Base-by-base conservation (phyloP, 2,888 invertebrate species). In the Osmoderma eremita region DNA sequence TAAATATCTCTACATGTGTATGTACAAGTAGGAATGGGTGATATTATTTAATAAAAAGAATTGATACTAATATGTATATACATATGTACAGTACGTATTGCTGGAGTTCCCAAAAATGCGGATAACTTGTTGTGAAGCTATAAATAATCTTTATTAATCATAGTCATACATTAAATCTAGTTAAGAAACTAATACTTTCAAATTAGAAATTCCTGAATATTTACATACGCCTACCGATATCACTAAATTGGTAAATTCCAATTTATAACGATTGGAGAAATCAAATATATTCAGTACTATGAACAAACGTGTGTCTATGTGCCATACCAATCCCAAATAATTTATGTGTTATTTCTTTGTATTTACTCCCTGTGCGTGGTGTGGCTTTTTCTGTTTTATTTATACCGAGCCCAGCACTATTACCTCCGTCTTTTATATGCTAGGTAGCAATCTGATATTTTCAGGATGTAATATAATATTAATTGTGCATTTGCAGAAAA, bases 141-240 rank as follows among this genome's bases (percentile, higher is more conserved):
- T n/a, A n/a, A n/a, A n/a, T n/a, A n/a, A n/a, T n/a, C n/a, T n/a
- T n/a, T n/a, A n/a, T n/a, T n/a, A n/a, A n/a, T n/a, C n/a, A n/a
- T n/a, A n/a, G n/a, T n/a, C n/a, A n/a, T n/a, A n/a, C n/a, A 36
- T 36, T 4, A 36, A 36, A 10, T 36, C 5, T 6, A 36, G 4
- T 36, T 4, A 48, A 48, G 48, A 20, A 48, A 18, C 15, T 48
- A 8, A 50, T 50, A 50, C 24, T 12, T 50, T 50, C 48, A 48
- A 18, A 13, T 24, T 20, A 50, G 6, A 20, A 50, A 22, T 50
- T n/a, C n/a, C 13, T 22, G 13, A 12, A 17, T 15, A 50, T 50
- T 22, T 50, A 24, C 50, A 22, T 50, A 24, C 50, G 50, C 50
- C 50, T 50, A 50, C 50, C 20, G 12, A 20, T n/a, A 20, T n/a